Conservation (phyloP, 2,888 invertebrate genomes). For the Ferdinandea cuprea region DNA sequence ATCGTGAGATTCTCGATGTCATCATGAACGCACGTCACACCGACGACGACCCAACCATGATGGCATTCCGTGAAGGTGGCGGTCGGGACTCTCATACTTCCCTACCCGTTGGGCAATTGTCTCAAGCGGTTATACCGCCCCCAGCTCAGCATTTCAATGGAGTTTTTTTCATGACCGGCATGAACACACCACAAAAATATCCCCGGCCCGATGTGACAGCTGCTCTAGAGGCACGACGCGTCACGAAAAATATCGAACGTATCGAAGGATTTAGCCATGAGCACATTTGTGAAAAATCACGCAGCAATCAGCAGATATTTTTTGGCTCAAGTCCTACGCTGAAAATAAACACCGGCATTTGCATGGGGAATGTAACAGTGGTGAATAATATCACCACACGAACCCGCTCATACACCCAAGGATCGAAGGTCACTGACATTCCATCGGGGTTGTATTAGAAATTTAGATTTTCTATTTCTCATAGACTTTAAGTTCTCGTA, state of each 20-base stretch:
- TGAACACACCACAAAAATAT: constrained; percentile 83
- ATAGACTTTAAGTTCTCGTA: constrained; percentile 26
- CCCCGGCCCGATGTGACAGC: constrained; percentile 83
- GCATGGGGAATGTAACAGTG: constrained; percentile 61
- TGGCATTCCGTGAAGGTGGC: constrained; percentile 80
- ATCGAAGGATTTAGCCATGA: constrained; percentile 85
- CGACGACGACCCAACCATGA: constrained; percentile 82
- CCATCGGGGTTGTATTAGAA: constrained; percentile 88
- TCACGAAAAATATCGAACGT: constrained; percentile 91
- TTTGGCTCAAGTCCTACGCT: constrained; percentile 81
- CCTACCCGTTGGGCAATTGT: constrained; percentile 66
- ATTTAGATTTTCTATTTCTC: not conserved
- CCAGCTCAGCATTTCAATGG: constrained; percentile 85
- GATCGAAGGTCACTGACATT: constrained; percentile 88
- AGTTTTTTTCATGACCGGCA: constrained; percentile 85
- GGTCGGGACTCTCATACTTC: constrained; percentile 54
- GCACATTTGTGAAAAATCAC: constrained; percentile 85
- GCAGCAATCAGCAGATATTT: constrained; percentile 81
- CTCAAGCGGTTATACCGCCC: constrained; percentile 43
- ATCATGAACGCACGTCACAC: constrained; percentile 84
- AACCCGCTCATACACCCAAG: constrained; percentile 82
- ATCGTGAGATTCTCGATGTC: constrained; percentile 85
- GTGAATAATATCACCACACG: constrained; percentile 86
- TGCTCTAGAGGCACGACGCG: constrained; percentile 85
- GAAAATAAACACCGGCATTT: constrained; percentile 77